Base-by-base conservation (phyloP, 2,113 vertebrate species). In the Odontophorus gujanensis region DNA sequence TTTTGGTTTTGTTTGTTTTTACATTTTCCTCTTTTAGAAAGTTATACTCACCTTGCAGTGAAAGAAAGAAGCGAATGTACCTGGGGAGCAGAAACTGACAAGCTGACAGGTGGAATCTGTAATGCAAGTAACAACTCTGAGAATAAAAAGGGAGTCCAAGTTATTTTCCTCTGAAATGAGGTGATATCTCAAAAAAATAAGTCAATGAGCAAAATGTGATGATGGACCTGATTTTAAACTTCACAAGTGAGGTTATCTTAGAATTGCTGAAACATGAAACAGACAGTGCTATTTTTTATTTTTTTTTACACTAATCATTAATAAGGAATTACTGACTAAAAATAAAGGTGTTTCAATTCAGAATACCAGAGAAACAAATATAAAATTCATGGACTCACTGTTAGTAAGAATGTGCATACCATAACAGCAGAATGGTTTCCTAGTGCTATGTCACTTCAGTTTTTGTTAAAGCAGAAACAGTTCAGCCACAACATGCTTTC, bases 31-130 rank as follows among this genome's bases (percentile, higher is more conserved):
- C 82, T 2, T 14, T 69, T 38, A 14, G 6, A 32, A 50, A 38
- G 58, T 82, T 83, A 24, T 3, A 7, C 9, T 90, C 19, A 36
- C 0, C 55, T 86, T 89, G 47, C 26, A 86, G 12, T 62, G 59
- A 62, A 43, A 47, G 38, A 13, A 17, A 18, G 32, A 32, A 16
- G 43, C 82, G 63, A 67, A 36, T 84, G 18, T 71, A 51, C 50
- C 42, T 65, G 26, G 71, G 42, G 57, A 94, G 48, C 42, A 63
- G 51, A 75, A 87, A 30, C 36, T 87, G 65, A 78, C 47, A 78
- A 87, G n/a, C 36, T 87, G 65, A 78, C 47, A 81, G 42, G 34
- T 81, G 66, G 81, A 81, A 81, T 80, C 36, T 84, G 57, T 87
- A 32, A 28, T 81, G 16, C 43, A 75, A 47, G 47, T 85, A 53